These are phyloP conservation scores for Gambusia affinis DNA, from an alignment of 2,113 vertebrate genomes.

Conservation along the genomic window DNA sequence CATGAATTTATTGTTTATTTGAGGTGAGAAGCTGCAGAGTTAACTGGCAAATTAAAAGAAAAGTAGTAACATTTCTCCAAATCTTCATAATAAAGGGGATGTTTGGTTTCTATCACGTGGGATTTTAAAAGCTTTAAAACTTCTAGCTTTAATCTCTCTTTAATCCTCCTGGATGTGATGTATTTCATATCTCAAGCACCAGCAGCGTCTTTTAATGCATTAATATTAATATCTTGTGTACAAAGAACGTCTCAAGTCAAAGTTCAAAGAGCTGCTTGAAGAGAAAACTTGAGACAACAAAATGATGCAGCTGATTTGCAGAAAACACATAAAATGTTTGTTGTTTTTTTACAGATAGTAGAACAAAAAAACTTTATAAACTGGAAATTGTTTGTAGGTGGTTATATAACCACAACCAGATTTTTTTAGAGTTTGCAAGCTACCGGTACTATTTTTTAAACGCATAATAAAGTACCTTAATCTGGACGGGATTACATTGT, in stretches of 20 bases:
- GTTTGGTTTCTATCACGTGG: not conserved
- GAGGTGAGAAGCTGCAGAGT: not conserved
- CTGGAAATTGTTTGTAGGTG: not conserved
- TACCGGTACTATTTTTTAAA: no score
- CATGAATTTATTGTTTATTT: not conserved
- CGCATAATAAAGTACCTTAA: no score
- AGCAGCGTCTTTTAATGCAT: not conserved
- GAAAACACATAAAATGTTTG: not conserved
- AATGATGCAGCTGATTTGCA: not conserved
- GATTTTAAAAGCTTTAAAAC: not conserved
- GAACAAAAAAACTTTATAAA: not conserved
- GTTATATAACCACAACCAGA: not conserved
- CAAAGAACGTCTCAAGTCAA: not conserved
- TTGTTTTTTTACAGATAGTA: not conserved
- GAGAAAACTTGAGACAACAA: not conserved
- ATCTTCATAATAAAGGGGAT: not conserved
- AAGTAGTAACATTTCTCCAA: not conserved
- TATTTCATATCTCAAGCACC: not conserved
- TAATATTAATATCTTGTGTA: slow-evolving; percentile 1
- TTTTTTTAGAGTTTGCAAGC: no score
- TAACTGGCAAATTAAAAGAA: not conserved
- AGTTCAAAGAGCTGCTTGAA: not conserved
- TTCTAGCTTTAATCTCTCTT: not conserved
- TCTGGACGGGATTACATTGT: no score
- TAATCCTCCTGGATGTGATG: not conserved